These are phyloP conservation scores for Anhinga rufa DNA, from an alignment of 2,113 vertebrate genomes.

Conservation along the genomic window DNA sequence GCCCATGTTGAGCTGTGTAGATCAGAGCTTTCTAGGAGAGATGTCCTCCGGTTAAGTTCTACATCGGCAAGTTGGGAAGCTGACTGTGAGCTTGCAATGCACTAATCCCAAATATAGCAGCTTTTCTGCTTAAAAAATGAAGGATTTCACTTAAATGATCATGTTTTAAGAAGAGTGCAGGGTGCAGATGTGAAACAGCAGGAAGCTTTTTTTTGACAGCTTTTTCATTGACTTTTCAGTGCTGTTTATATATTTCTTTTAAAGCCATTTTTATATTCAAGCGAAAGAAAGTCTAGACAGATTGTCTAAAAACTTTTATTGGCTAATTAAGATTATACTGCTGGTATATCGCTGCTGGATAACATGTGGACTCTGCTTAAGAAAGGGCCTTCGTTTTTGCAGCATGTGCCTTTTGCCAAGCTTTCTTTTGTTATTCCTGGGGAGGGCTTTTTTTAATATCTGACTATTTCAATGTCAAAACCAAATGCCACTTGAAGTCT, in stretches of 20 bases:
- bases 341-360: background rate
- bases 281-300: constrained; percentile 49
- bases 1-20: background rate
- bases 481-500: background rate
- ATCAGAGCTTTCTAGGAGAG: background rate
- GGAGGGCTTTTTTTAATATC: background rate
- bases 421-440: background rate
- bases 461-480: background rate
- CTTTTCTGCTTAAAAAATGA: background rate
- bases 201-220: background rate
- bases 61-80: accelerated
- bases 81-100: background rate
- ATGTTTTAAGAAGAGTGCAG: background rate
- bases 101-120: background rate
- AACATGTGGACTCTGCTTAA: background rate
- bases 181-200: constrained; percentile 2
- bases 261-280: constrained; percentile 14
- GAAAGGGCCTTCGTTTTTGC: background rate
- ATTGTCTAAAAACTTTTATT: constrained; percentile 47
- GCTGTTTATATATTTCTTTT: constrained; percentile 31
- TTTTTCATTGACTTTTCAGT: constrained; percentile 3
- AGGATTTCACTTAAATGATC: background rate
- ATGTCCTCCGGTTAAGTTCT: accelerated
- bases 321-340: constrained; percentile 36
- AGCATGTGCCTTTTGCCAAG: background rate